These are phyloP conservation scores for Mesembrinibis cayennensis DNA, from an alignment of 2,113 vertebrate species.

Conservation along the genomic window DNA sequence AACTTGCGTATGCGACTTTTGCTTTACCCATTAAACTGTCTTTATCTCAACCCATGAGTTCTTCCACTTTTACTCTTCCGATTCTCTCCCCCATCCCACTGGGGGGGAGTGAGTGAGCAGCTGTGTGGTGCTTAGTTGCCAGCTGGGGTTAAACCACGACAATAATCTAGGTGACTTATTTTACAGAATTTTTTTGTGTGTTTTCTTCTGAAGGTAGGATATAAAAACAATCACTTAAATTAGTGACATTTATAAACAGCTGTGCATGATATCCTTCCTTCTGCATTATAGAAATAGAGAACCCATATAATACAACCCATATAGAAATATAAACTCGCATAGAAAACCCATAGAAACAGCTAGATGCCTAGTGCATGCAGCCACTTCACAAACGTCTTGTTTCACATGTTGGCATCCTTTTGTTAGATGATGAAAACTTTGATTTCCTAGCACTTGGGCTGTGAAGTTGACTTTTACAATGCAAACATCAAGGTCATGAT, in stretches of 20 bases:
- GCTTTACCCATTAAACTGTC: neutral
- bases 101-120: neutral
- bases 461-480: neutral
- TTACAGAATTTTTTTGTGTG: neutral
- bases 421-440: neutral
- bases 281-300: neutral
- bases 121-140: neutral
- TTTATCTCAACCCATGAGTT: neutral
- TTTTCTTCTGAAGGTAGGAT: neutral
- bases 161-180: neutral
- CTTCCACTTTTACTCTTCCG: neutral
- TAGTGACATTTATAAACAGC: neutral
- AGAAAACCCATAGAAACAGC: neutral
- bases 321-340: neutral
- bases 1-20: fast-evolving
- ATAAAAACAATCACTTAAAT: neutral
- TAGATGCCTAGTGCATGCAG: neutral
- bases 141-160: neutral
- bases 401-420: neutral
- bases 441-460: neutral
- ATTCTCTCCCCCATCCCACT: neutral
- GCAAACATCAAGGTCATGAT: neutral
- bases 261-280: neutral
- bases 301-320: neutral
- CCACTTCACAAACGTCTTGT: neutral